Conservation (phyloP, 2,113 vertebrate genomes). For the Anhinga anhinga region DNA sequence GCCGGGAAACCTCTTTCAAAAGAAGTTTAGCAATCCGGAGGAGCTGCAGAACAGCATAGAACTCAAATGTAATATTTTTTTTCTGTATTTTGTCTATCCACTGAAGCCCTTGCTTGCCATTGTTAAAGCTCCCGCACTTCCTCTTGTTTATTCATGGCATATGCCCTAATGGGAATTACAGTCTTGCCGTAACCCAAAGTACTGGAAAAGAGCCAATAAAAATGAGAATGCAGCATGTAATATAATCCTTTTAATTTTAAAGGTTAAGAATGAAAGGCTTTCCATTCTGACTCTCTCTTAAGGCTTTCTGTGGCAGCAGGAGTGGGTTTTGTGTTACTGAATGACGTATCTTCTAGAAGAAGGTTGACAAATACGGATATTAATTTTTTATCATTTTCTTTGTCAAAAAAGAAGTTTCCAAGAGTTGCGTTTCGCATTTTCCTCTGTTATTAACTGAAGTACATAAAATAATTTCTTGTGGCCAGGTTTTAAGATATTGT, state of each 20-base stretch:
- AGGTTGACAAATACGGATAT: not conserved
- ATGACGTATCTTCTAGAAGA: not conserved
- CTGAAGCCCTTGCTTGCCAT: not conserved
- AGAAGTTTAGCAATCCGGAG: not conserved
- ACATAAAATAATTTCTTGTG: not conserved
- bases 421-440: not conserved
- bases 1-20: conserved; percentile 12
- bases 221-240: not conserved
- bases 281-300: not conserved
- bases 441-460: not conserved
- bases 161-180: not conserved
- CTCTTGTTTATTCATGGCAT: not conserved
- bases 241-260: not conserved
- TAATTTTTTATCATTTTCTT: not conserved
- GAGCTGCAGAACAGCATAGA: conserved; percentile 28
- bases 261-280: conserved; percentile 9
- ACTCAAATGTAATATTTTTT: conserved; percentile 68
- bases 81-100: not conserved
- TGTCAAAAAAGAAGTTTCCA: not conserved
- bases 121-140: not conserved
- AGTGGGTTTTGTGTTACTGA: not conserved
- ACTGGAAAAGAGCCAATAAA: conserved; percentile 9
- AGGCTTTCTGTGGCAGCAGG: not conserved
- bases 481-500: not conserved
- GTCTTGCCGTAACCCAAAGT: not conserved